These are phyloP conservation scores for Drosophila nigromelanica DNA, from an alignment of 1,140 invertebrate genomes.

Conservation along the genomic window DNA sequence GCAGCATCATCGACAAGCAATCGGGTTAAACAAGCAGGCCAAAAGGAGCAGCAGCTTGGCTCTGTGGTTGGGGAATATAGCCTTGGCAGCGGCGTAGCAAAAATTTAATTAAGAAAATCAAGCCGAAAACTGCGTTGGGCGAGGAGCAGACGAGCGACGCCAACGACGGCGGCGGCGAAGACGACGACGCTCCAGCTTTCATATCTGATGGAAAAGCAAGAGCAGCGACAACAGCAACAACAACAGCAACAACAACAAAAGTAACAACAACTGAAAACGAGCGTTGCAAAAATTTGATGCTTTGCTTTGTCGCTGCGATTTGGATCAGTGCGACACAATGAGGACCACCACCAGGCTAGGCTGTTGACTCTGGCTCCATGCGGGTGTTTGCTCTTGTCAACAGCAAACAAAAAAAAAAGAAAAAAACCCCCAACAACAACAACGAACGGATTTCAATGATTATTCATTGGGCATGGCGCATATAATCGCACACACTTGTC, in stretches of 20 bases:
- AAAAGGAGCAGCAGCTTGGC: conserved; percentile 33
- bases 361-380: conserved; percentile 30
- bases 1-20: conserved; percentile 47
- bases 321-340: conserved; percentile 77
- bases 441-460: conserved; percentile 71
- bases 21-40: conserved; percentile 46
- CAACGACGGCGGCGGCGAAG: conserved; percentile 65
- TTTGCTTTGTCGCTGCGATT: conserved; percentile 57
- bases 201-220: conserved; percentile 78
- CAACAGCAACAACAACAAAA: conserved; percentile 37
- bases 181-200: conserved; percentile 75
- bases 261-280: conserved; percentile 61
- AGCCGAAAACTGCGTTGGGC: conserved; percentile 71
- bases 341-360: conserved; percentile 76
- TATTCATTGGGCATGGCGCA: conserved; percentile 79
- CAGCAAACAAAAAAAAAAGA: conserved; percentile 18
- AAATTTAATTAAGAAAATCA: conserved; percentile 83
- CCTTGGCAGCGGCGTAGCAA: conserved; percentile 76
- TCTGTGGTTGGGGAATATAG: conserved; percentile 39
- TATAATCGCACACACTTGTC: conserved; percentile 69
- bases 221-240: conserved; percentile 53
- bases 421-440: not conserved
- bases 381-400: conserved; percentile 69
- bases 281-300: conserved; percentile 72
- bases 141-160: conserved; percentile 60